Evolutionary conservation across 2,797 vertebrate species (phyloP), one percentile per base, ranked within the genome.

Genomic region (Bufotes viridis): DNA sequence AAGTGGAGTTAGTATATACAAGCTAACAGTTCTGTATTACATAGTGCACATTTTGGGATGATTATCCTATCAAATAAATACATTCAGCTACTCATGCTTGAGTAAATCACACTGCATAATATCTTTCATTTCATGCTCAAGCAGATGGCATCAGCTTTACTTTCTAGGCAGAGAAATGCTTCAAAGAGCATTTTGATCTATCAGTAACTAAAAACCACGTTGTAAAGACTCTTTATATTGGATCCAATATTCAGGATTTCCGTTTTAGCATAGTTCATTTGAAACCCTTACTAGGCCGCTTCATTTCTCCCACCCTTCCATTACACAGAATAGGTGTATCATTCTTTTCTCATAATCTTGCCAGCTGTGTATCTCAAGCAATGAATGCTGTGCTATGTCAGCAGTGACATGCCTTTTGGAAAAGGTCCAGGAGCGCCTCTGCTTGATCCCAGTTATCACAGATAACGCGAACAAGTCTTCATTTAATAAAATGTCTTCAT

Each of bases 171-270:
- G 29, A 84, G 87, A 79, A 84, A 79, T 84, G 82, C 87, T 72
- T 84, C 82, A 88, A 72, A 88, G 87, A 84, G 63, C 87, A 80
- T 84, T 88, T 88, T 88, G 87, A 88, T 88, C 55, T 88, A 80
- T 84, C 70, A 78, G 87, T 83, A 88, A 88, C 82, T 74, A 84
- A 84, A 88, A 70, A 84, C 82, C 65, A 79, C 34, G 82, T 80
- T 88, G 51, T 79, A 84, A 88, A 80, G 82, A 78, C 87, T 88
- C 81, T 87, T 87, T 84, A 84, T 88, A 84, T 88, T 84, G 53
- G 76, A 69, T 88, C 82, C 82, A 84, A 78, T 88, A 80, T 74
- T 80, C 55, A 84, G 76, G 87, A 84, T 84, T 88, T 88, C 87
- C 87, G 76, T 72, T 80, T 84, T 80, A 84, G 79, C 82, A 84